phyloP scores from a whole-genome alignment of 2,113 vertebrate species.

The Nicator chloris region DNA sequence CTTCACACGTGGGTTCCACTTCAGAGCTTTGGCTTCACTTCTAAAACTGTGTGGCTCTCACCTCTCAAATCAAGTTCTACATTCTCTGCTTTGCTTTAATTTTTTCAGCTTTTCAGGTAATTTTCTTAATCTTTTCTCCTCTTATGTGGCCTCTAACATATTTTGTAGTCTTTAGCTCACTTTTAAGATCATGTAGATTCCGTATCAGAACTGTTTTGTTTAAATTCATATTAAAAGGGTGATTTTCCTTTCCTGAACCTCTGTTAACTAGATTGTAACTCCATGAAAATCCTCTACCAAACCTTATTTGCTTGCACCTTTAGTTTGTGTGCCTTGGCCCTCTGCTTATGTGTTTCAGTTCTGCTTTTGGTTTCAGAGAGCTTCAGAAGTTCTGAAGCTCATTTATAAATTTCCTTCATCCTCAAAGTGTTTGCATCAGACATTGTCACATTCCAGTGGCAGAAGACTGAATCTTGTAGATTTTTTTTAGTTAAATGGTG shows the following conservation, averaged over 20 bases:
- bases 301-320: background rate
- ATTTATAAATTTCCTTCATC: background rate
- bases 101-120: background rate
- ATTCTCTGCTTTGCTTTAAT: background rate
- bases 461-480: background rate
- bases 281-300: background rate
- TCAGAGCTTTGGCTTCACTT: background rate
- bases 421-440: background rate
- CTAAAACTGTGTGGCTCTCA: background rate
- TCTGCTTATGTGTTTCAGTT: background rate
- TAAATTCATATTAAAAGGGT: background rate
- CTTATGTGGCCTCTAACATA: background rate
- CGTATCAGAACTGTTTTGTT: background rate
- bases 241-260: background rate
- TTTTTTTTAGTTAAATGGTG: background rate
- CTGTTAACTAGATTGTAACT: background rate
- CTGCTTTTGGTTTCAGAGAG: background rate
- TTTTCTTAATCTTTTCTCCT: background rate
- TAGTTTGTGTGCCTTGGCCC: background rate
- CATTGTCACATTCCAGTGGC: background rate
- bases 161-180: background rate
- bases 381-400: background rate
- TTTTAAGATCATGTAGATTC: fast-evolving
- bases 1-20: background rate
- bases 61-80: background rate